Base-by-base conservation (phyloP, 2,888 invertebrate genomes). In the Chymomyza caudatula region DNA sequence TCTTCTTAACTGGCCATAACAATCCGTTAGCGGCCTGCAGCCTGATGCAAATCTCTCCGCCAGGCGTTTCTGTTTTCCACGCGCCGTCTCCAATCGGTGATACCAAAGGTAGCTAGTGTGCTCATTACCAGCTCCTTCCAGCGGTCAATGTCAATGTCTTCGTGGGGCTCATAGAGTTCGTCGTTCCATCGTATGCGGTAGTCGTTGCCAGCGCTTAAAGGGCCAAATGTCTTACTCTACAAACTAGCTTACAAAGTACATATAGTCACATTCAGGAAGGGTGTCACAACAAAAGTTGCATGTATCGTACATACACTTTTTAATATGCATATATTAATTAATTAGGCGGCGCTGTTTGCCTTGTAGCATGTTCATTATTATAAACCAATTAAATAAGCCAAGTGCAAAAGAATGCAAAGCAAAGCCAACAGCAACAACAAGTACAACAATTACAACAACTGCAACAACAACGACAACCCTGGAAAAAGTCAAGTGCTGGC, bases 321-420 rank as follows among this genome's bases (percentile, higher is more conserved):
- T 37, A 37, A 37, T 37, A 37, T 37, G 66, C 70, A 76, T 65
- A 61, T 69, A 63, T 67, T 69, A 76, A 74, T 74, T 72, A 72
- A 78, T 73, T 64, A 67, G 59, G 62, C 68, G 4, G 53, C 63
- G 43, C n/a, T 23, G 53, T 56, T 56, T 56, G 55, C 67, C 53
- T 57, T 17, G 49, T 44, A 15, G 43, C 6, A 25, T 52, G 23
- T 23, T 17, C 54, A 54, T 29, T 29, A 51, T 57, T 22, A 73
- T 68, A 73, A 60, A 70, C 67, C 75, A 82, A 82, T 85, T 83
- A 83, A 70, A 65, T 57, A 47, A 62, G 73, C 66, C 67, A 67
- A 74, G 65, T 63, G 65, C 71, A 63, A 53, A 53, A 25, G 17
- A 47, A 25, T 44, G 37, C 15, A 51, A 20, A 22, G 19, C 19